Evolutionary conservation across 2,113 vertebrate genomes (phyloP), one percentile per base, ranked within the genome.

Genomic region (Enhydra lutris): DNA sequence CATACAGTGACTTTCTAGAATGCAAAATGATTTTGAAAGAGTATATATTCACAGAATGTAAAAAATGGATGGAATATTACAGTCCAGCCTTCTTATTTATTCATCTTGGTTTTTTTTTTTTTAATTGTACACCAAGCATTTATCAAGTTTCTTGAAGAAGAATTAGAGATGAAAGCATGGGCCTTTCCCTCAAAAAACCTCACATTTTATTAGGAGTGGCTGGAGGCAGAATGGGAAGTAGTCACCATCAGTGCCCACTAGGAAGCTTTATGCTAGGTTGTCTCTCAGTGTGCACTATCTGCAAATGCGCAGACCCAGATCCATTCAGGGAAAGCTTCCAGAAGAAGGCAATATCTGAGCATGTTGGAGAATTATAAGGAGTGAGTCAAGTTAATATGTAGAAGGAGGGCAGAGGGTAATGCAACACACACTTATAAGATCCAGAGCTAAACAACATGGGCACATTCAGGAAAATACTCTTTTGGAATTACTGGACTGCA

Each of bases 1-100:
- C 36, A 29, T 24, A 71, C 24, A 34, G 10, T 94, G 65, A 89
- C 42, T 96, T 67, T 74, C 13, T 91, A 52, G 26, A 89, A 79
- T 90, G 59, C n/a, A 83, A 94, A 95, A 69, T 95, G 50, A 79
- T 78, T 97, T 91, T 42, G 65, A 86, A 63, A 86, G 79, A 59
- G 78, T 80, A 89, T 23, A 21, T 15, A 82, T 93, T 94, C 52
- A 80, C 4, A 17, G 61, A 45, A 20, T 57, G 36, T 45, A 52
- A 71, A 39, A 89, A 91, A 82, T 45, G 50, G 21, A 55, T 76
- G 13, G 7, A 24, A 45, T 39, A 15, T 36, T 50, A 47, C 45
- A 45, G 34, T 59, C 11, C 7, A 55, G 11, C 4, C 10, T 91
- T 93, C 36, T 94, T 83, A 89, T 83, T 31, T 83, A 4, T 29